Evolutionary conservation across 1,140 invertebrate genomes (phyloP), one percentile per base, ranked within the genome.

Genomic region (Zaprionus taronus): DNA sequence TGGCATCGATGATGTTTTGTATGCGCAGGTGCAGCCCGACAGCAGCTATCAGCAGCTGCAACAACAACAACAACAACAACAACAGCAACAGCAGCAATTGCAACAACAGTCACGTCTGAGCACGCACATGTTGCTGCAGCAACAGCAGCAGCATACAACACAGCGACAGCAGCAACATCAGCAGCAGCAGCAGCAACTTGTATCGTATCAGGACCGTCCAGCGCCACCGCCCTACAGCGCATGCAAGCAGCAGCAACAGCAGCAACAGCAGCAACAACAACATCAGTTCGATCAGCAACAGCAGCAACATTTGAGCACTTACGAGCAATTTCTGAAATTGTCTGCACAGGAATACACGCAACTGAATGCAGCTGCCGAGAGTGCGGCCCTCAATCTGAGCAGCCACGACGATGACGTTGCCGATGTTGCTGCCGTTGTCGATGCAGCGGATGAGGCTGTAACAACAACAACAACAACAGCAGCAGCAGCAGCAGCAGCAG

Each of bases 321-420:
- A 86, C 51, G 91, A 92, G 31, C 87, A 91, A 53, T 92, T 92
- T 71, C 63, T 92, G 7, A 92, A 91, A 65, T 38, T 91, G 31
- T 91, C 80, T 49, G 77, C 84, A 4, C 77, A 85, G 15, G 83
- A 92, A n/a, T 85, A 83, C 44, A 77, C 70, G 15, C 44, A 72
- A n/a, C 58, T 79, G 9, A 69, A 85, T 53, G 64, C 15, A 26
- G 78, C 67, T 26, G 63, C 73, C 22, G 73, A 79, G 56, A 70
- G 38, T 58, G 76, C 90, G 26, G 86, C 85, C 6, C 69, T 90
- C 4, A 92, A 92, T 64, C 41, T 92, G 17, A 91, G 81, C 73
- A 80, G 74, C 41, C 68, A 86, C n/a, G 61, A 49, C n/a, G 58
- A 63, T 38, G 58, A 47, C 12, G 31, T 5, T 22, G 26, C 31